phyloP scores from a whole-genome alignment of 1,140 invertebrate species.

The Sipha flava region DNA sequence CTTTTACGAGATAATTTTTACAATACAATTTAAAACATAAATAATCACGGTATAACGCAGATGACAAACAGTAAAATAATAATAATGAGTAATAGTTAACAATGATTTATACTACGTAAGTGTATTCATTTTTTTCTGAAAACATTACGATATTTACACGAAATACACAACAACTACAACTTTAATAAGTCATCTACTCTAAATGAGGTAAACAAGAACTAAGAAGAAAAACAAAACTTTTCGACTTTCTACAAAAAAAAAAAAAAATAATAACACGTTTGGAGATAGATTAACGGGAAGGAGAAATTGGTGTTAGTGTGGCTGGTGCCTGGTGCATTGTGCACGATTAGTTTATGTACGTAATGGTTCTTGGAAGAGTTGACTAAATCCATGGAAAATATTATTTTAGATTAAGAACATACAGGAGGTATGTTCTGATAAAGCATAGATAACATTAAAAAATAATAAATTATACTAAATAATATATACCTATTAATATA shows the following conservation, averaged over 20 bases:
- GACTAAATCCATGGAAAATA: not conserved
- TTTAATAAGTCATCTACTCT: not conserved
- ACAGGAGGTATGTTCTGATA: not conserved
- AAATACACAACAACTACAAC: not conserved
- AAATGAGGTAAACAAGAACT: slow-evolving; percentile 1
- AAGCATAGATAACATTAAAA: not conserved
- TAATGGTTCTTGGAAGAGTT: not conserved
- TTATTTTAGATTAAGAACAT: too few species aligned
- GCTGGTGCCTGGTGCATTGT: not conserved
- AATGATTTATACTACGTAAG: not conserved
- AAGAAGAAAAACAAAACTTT: not conserved
- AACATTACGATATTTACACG: too few species aligned
- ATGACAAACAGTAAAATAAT: not conserved
- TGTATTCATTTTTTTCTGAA: not conserved
- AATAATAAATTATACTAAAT: too few species aligned
- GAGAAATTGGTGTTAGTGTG: slow-evolving; percentile 13
- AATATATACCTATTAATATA: too few species aligned
- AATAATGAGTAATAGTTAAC: not conserved
- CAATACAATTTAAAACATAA: not conserved
- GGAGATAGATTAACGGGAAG: slow-evolving; percentile 8
- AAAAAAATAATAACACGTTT: not conserved
- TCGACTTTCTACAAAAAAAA: slow-evolving; percentile 21
- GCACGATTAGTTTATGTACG: not conserved
- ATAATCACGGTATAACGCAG: not conserved
- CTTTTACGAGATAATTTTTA: not conserved